Evolutionary conservation across 2,888 invertebrate species (phyloP), one percentile per base, ranked within the genome.

Genomic region (Pinctada fucata): DNA sequence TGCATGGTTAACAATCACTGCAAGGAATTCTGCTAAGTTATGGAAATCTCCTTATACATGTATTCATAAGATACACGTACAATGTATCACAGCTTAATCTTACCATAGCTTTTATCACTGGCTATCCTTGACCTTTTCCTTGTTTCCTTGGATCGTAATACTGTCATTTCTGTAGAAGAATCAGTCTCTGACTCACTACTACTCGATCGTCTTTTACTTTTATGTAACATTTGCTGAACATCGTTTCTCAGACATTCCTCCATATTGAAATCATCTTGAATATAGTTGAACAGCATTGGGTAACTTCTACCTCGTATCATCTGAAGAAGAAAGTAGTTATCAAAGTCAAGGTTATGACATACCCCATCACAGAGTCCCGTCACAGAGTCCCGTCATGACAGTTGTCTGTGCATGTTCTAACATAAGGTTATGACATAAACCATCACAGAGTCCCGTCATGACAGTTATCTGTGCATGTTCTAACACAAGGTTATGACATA

Each of bases 111-210:
- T 76, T 89, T 86, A 74, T 91, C 90, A 85, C 90, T 91, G 72
- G 87, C 86, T 51, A 88, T 89, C 13, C 90, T 82, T 4, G 88
- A 84, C 68, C 85, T 86, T 2, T 86, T 81, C 47, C 86, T 81
- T 1, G 86, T 79, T 2, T 85, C 76, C 50, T 87, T 87, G n/a
- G 88, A 88, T 74, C 90, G 84, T 50, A 93, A 91, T 69, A 93
- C 90, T 0, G 90, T 92, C 91, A 92, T 93, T 74, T 91, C 91
- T 10, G 87, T 88, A 8, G 91, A 89, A 5, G 90, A 89, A 68
- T 91, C 92, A 1, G 89, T 89, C 73, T 93, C 93, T 3, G 90
- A 90, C 75, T 92, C 92, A 3, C 91, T 90, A 76, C 90, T 91
- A 70, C 90, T 90, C 2, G 91, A 91, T 5, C 90, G 88, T 67